phyloP scores from a whole-genome alignment of 2,888 invertebrate species.

The Phymatocera aterrima region DNA sequence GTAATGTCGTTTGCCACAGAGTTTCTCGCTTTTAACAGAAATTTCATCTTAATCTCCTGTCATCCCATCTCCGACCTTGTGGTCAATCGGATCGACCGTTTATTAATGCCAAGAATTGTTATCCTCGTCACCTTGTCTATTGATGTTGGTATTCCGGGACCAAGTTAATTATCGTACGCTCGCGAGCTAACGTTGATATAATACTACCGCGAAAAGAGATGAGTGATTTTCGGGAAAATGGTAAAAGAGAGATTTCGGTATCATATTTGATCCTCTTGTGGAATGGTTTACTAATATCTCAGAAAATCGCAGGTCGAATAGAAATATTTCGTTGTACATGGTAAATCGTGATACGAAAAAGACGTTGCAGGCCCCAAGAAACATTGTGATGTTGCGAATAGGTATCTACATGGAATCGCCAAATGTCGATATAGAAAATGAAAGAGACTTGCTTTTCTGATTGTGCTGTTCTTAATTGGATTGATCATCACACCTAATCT shows the following conservation, averaged over 20 bases:
- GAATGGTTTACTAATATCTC: background rate
- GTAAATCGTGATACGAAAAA: background rate
- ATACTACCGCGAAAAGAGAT: background rate
- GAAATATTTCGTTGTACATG: background rate
- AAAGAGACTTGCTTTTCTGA: background rate
- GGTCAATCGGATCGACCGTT: background rate
- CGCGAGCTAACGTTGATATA: background rate
- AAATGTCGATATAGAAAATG: background rate
- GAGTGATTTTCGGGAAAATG: background rate
- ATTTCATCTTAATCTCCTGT: background rate
- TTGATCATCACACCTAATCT: conserved; percentile 9
- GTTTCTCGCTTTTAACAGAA: background rate
- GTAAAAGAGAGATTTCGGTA: background rate
- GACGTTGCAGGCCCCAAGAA: background rate
- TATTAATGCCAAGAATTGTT: background rate
- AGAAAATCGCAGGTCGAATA: background rate
- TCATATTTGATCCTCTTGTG: background rate
- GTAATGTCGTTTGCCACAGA: background rate
- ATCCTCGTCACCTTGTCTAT: background rate
- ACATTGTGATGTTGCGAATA: background rate
- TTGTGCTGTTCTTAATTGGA: conserved; percentile 11
- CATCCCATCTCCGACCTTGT: background rate
- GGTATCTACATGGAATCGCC: background rate
- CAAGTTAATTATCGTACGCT: background rate
- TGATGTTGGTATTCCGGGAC: background rate